Percentiles rank a stretch among this genome's conserved stretches.
Conservation (phyloP, 2,113 vertebrate genomes). For the Elaphurus davidianus region DNA sequence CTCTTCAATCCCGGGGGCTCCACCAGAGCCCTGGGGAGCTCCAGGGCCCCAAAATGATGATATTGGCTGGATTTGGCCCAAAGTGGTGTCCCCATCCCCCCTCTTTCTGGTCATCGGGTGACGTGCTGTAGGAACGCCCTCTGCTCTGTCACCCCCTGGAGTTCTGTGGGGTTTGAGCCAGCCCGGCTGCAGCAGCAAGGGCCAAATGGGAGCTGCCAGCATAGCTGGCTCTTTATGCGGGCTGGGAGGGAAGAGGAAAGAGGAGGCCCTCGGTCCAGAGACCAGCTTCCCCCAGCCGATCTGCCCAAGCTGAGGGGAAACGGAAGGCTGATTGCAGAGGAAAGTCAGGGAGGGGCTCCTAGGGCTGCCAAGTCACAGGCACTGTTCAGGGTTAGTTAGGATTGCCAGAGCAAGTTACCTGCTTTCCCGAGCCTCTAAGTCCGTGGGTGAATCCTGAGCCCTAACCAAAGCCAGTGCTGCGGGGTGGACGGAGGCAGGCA, state of each 20-base stretch:
- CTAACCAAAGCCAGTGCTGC: not conserved
- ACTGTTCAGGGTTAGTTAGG: not conserved
- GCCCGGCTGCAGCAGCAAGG: not conserved
- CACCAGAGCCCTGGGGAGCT: not conserved
- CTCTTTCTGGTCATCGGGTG: not conserved
- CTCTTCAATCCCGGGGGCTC: not conserved
- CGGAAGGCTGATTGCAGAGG: not conserved
- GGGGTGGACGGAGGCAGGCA: not conserved
- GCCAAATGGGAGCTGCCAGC: not conserved
- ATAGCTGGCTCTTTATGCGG: fast-evolving
- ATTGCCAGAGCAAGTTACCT: not conserved
- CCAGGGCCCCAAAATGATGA: not conserved
- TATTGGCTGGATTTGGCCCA: not conserved
- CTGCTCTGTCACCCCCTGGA: not conserved
- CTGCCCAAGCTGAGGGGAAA: not conserved
- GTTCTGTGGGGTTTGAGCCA: not conserved
- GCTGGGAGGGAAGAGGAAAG: not conserved
- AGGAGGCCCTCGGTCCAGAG: not conserved
- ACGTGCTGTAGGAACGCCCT: too few species aligned
- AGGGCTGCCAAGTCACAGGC: not conserved
- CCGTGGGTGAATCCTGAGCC: not conserved
- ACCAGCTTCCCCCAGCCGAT: not conserved
- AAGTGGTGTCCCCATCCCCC: not conserved
- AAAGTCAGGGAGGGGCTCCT: not conserved
- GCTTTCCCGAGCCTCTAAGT: not conserved